Conservation (phyloP, 2,888 invertebrate genomes). For the Troides oblongomaculatus region DNA sequence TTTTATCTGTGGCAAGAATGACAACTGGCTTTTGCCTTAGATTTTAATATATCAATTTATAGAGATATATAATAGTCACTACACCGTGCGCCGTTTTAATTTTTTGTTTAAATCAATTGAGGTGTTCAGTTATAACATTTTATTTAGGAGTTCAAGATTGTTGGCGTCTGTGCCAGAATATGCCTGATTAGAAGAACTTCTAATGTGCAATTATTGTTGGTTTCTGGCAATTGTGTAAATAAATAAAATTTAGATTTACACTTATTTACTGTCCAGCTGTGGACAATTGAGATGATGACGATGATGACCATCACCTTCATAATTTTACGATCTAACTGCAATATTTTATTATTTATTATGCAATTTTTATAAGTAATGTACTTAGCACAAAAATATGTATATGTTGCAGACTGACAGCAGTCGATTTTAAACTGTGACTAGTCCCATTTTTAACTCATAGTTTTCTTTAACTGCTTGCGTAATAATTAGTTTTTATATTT, state of each 20-base stretch:
- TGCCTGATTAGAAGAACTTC: background rate
- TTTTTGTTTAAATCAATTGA: constrained; percentile 4
- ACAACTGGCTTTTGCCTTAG: constrained; percentile 33
- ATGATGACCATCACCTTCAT: constrained; percentile 1
- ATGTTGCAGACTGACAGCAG: constrained; percentile 9
- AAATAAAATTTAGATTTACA: constrained; percentile 7
- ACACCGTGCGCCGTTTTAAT: background rate
- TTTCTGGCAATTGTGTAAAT: constrained; percentile 25
- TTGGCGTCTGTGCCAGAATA: background rate
- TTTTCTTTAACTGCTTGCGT: constrained; percentile 21
- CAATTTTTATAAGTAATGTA: constrained; percentile 19
- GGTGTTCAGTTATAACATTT: background rate
- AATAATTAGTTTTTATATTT: constrained; percentile 24
- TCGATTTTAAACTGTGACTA: constrained; percentile 24
- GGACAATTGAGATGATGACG: no score
- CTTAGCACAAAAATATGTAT: constrained; percentile 28
- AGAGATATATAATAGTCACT: background rate
- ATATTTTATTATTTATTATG: constrained; percentile 18
- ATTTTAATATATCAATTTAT: constrained; percentile 27
- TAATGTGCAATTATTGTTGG: constrained; percentile 26
- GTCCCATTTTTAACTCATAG: constrained; percentile 28
- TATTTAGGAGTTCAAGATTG: constrained; percentile 9
- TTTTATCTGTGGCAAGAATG: constrained; percentile 28
- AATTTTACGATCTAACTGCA: background rate
- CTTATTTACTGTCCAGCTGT: constrained; percentile 3